A percentile compares a stretch with the other conserved stretches of the same genome.
Conservation (phyloP, 1,140 invertebrate genomes). For the Teleogryllus occipitalis region DNA sequence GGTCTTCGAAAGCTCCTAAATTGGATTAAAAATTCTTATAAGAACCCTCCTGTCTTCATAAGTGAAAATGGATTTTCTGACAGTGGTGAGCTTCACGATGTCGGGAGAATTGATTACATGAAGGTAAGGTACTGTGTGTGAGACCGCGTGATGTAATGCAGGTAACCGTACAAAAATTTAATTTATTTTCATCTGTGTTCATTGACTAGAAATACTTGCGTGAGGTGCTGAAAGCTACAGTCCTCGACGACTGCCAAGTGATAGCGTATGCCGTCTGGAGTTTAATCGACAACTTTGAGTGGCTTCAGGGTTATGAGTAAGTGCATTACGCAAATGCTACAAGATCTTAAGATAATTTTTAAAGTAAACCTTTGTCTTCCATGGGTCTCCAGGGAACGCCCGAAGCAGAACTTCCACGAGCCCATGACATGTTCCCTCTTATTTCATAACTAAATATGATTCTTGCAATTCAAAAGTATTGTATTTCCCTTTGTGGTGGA, state of each 20-base stretch:
- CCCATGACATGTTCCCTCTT: too few species aligned
- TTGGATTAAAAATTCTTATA: background rate
- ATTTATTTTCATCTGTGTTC: constrained; percentile 6
- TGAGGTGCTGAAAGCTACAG: constrained; percentile 46
- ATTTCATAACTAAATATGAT: too few species aligned
- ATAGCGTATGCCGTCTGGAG: constrained; percentile 47
- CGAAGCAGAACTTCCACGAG: too few species aligned
- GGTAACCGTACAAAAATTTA: too few species aligned
- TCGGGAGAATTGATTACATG: background rate
- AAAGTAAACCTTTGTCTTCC: too few species aligned
- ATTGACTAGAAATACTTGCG: constrained; percentile 46
- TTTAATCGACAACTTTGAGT: constrained; percentile 53
- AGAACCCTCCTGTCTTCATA: background rate
- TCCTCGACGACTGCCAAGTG: constrained; percentile 41
- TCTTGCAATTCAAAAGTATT: too few species aligned
- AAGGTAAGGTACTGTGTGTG: background rate
- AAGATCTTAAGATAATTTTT: too few species aligned
- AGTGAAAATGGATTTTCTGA: background rate
- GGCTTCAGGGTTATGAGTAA: constrained; percentile 39
- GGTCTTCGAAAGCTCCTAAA: background rate
- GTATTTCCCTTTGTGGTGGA: too few species aligned
- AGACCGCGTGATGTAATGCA: too few species aligned
- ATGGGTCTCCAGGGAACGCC: too few species aligned
- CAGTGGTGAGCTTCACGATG: background rate
- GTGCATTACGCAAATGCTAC: background rate